Evolutionary conservation across 2,888 invertebrate genomes (phyloP).

Genomic region (Lissocephala sabroskyi): DNA sequence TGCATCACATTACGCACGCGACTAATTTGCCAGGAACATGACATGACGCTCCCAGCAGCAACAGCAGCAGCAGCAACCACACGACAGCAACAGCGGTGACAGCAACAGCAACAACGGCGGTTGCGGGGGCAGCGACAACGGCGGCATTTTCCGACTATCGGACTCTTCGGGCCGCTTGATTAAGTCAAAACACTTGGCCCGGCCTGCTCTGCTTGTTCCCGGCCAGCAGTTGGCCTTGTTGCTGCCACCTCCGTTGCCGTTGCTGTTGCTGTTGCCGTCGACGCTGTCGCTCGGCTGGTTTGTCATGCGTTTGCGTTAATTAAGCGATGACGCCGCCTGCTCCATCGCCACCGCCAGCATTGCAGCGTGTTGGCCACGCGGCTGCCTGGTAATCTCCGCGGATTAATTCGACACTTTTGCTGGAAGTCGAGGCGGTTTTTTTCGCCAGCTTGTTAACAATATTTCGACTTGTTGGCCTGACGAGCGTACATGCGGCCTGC

Average conservation of each 20-base stretch:
- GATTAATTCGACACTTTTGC: conserved; percentile 56
- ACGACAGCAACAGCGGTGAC: not conserved
- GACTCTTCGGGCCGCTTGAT: conserved; percentile 37
- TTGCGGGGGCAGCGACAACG: conserved; percentile 13
- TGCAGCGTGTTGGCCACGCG: conserved; percentile 38
- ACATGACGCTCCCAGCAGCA: conserved; percentile 29
- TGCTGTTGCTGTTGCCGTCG: conserved; percentile 12
- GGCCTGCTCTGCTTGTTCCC: conserved; percentile 27
- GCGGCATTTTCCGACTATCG: not conserved
- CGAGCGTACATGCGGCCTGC: conserved; percentile 43
- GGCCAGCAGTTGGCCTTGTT: not conserved
- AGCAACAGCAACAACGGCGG: conserved; percentile 5
- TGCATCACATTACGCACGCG: conserved; percentile 12
- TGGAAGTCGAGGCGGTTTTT: conserved; percentile 27
- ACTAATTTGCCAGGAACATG: conserved; percentile 60
- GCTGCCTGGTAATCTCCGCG: conserved; percentile 53
- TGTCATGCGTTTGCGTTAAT: conserved; percentile 51
- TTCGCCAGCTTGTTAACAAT: conserved; percentile 56
- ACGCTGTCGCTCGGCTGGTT: not conserved
- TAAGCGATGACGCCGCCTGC: conserved; percentile 29
- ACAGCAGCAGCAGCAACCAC: too few species aligned
- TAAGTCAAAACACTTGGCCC: conserved; percentile 50
- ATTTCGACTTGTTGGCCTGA: conserved; percentile 43
- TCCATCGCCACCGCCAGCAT: conserved; percentile 6
- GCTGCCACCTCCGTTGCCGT: conserved; percentile 2